Conservation (phyloP, 2,797 vertebrate species). For the Protonibea diacanthus region DNA sequence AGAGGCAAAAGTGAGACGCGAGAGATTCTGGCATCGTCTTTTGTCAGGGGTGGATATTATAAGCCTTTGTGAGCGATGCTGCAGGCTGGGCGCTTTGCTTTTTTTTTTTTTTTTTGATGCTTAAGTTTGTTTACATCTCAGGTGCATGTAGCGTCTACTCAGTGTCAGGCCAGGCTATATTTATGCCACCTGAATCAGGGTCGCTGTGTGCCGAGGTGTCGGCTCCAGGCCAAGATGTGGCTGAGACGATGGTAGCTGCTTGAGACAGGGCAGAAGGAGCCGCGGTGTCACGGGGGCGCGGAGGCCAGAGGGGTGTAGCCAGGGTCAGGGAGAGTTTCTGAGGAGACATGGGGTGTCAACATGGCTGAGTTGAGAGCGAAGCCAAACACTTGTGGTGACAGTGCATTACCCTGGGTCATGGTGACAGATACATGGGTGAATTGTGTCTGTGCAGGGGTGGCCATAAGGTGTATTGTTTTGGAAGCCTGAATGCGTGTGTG, state of each 20-base stretch:
- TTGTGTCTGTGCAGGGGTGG: conserved; percentile 42
- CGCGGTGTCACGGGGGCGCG: conserved; percentile 12
- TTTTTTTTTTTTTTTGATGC: conserved; percentile 39
- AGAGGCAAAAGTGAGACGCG: conserved; percentile 66
- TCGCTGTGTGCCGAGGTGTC: conserved; percentile 31
- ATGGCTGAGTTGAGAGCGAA: conserved; percentile 60
- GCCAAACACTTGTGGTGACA: conserved; percentile 77
- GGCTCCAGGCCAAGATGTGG: conserved; percentile 72
- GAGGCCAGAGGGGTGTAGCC: conserved; percentile 69
- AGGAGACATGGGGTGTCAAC: conserved; percentile 68
- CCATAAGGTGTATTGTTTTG: conserved; percentile 36
- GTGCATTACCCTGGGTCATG: conserved; percentile 67
- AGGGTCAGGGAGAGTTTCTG: conserved; percentile 62
- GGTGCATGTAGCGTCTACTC: conserved; percentile 67
- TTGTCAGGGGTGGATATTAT: conserved; percentile 75
- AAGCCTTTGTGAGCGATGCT: conserved; percentile 78
- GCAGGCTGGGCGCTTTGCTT: conserved; percentile 53
- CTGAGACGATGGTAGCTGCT: conserved; percentile 73
- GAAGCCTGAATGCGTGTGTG: conserved; percentile 11
- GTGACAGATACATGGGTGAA: conserved; percentile 70
- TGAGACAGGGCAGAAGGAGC: conserved; percentile 67
- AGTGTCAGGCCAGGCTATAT: conserved; percentile 67
- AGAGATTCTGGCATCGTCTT: conserved; percentile 71
- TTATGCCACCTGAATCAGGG: conserved; percentile 70
- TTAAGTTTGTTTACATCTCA: conserved; percentile 81